Evolutionary conservation across 30 jellyfish, hydroid and myxozoan species (phyloP).

Genomic region (Pseudorhiza aurosa): DNA sequence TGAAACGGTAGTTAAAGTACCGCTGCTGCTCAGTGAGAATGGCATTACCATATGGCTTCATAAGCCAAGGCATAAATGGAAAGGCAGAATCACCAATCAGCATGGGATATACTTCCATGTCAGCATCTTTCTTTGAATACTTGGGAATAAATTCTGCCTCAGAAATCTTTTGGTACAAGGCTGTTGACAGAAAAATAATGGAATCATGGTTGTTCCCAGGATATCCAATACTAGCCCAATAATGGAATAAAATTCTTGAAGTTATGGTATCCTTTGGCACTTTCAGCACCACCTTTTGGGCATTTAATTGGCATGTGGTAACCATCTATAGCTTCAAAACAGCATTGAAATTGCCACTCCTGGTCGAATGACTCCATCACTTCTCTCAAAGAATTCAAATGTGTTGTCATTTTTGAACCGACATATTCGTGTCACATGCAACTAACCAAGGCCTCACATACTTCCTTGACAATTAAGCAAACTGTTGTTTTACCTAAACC

Average conservation of each 20-base stretch:
- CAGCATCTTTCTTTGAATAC: not conserved
- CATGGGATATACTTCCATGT: conserved; percentile 7
- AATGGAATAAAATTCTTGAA: conserved; percentile 46
- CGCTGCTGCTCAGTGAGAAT: conserved; percentile 25
- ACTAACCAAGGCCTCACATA: conserved; percentile 18
- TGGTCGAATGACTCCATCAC: conserved; percentile 31
- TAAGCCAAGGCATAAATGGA: conserved; percentile 26
- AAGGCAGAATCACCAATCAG: conserved; percentile 64
- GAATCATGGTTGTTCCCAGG: conserved; percentile 74
- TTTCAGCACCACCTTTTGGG: conserved; percentile 61
- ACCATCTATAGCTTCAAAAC: conserved; percentile 55
- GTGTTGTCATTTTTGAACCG: not conserved
- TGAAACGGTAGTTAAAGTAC: conserved; percentile 45
- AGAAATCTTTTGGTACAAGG: not conserved
- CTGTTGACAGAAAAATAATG: conserved; percentile 25
- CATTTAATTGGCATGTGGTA: conserved; percentile 61
- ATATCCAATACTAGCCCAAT: conserved; percentile 67
- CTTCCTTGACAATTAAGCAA: conserved; percentile 32
- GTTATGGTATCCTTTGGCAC: conserved; percentile 51
- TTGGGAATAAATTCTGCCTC: not conserved
- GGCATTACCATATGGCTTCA: conserved; percentile 49
- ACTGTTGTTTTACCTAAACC: conserved; percentile 55
- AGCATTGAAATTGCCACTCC: conserved; percentile 62
- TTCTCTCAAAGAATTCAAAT: conserved; percentile 9
- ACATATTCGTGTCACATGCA: conserved; percentile 32